A percentile compares a stretch with the other conserved stretches of the same genome.
phyloP scores from a whole-genome alignment of 2,888 invertebrate genomes.

The Plebejus melissa region DNA sequence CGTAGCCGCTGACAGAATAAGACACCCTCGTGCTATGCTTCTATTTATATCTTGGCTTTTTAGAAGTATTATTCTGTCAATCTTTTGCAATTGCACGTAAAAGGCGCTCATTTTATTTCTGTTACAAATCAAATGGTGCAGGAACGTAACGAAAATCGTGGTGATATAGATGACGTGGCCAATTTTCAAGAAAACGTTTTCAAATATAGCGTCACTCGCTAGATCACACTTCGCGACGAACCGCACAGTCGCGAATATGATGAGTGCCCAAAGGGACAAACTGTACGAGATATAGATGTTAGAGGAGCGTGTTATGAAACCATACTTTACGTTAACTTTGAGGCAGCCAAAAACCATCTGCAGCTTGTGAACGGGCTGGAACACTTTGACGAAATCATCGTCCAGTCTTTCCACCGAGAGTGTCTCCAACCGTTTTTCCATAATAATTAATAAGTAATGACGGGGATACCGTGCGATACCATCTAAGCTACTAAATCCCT shows the following conservation, averaged over 20 bases:
- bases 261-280: conserved; percentile 40
- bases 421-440: conserved; percentile 40
- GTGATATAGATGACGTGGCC: not conserved
- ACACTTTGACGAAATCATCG: conserved; percentile 51
- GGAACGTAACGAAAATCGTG: not conserved
- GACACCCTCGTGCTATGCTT: conserved; percentile 35
- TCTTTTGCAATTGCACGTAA: conserved; percentile 57
- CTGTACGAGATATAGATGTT: conserved; percentile 45
- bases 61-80: conserved; percentile 49
- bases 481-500: not conserved
- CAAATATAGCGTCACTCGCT: conserved; percentile 34
- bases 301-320: conserved; percentile 49
- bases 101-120: conserved; percentile 42
- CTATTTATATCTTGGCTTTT: conserved; percentile 42
- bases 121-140: conserved; percentile 31
- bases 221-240: conserved; percentile 38
- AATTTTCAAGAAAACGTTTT: conserved; percentile 39
- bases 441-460: not conserved
- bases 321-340: conserved; percentile 49
- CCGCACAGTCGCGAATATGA: not conserved
- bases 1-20: conserved; percentile 24
- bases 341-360: conserved; percentile 48
- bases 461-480: not conserved
- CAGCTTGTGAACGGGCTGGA: conserved; percentile 46
- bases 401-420: conserved; percentile 52